Conservation (phyloP, 2,888 invertebrate species). For the Pelosia muscerda region DNA sequence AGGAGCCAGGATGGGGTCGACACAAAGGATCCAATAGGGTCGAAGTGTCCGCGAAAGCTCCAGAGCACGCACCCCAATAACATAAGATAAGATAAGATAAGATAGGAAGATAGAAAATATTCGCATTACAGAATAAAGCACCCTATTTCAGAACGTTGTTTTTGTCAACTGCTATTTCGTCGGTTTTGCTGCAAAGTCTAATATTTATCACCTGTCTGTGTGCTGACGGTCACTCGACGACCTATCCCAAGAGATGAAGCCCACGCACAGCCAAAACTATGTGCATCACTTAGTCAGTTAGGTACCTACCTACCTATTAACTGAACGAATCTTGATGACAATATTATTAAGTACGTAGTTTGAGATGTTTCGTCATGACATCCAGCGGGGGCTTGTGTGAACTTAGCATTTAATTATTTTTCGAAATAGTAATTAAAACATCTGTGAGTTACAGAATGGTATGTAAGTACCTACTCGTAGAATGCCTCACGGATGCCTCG, state of each 20-base stretch:
- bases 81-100: no score
- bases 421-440: not conserved
- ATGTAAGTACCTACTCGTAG: no score
- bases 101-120: not conserved
- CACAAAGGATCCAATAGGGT: no score
- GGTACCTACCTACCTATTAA: not conserved
- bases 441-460: not conserved
- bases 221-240: conserved; percentile 53
- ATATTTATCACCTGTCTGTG: conserved; percentile 18
- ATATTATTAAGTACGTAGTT: no score
- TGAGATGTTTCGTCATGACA: not conserved
- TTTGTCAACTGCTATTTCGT: not conserved
- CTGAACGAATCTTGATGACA: not conserved
- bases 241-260: conserved; percentile 64
- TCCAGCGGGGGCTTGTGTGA: not conserved
- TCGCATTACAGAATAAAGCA: not conserved
- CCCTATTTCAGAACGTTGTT: not conserved
- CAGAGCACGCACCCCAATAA: no score
- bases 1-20: no score
- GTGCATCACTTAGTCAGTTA: no score
- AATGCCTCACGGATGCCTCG: no score
- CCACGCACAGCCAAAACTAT: conserved; percentile 56
- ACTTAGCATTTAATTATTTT: not conserved
- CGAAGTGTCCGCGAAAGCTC: no score
- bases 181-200: not conserved